Conservation (phyloP, 1,140 invertebrate species). For the Pseudoatta argentina region DNA sequence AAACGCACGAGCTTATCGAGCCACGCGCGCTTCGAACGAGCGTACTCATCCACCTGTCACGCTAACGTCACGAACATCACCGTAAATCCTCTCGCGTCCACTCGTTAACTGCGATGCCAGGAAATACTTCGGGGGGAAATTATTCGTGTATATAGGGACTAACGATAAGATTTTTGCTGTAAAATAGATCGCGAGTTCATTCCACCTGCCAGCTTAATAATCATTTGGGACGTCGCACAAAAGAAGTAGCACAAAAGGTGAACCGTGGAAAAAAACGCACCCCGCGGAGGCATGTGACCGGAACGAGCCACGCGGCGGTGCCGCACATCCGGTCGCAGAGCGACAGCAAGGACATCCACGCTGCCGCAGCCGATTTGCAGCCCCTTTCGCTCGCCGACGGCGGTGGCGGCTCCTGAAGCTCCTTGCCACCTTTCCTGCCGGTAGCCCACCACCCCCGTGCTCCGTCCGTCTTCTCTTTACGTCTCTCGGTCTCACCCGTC, state of each 20-base stretch:
- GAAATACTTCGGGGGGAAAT: not conserved
- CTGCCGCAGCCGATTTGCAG: constrained; percentile 70
- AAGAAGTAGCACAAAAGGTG: constrained; percentile 74
- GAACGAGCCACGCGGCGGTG: constrained; percentile 81
- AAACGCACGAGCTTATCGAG: constrained; percentile 3
- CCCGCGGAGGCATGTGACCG: constrained; percentile 83
- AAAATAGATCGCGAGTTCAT: constrained; percentile 14
- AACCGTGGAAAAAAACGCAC: constrained; percentile 77
- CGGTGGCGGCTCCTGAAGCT: constrained; percentile 38
- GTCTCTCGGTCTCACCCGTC: constrained; percentile 49
- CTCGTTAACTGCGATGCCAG: not conserved
- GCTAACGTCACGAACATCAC: constrained; percentile 2
- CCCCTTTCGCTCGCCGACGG: constrained; percentile 40
- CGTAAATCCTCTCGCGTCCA: constrained; percentile 13
- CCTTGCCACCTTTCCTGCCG: constrained; percentile 44
- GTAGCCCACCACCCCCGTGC: constrained; percentile 47
- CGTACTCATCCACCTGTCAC: constrained; percentile 18
- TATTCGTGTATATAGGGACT: not conserved
- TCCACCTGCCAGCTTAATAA: constrained; percentile 70
- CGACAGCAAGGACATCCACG: constrained; percentile 72
- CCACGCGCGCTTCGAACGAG: not conserved
- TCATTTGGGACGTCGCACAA: constrained; percentile 39
- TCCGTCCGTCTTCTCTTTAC: constrained; percentile 54
- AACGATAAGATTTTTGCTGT: not conserved
- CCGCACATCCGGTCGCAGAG: constrained; percentile 76